These are phyloP conservation scores for Epinephelus fuscoguttatus DNA, from an alignment of 2,113 vertebrate genomes.

Conservation along the genomic window DNA sequence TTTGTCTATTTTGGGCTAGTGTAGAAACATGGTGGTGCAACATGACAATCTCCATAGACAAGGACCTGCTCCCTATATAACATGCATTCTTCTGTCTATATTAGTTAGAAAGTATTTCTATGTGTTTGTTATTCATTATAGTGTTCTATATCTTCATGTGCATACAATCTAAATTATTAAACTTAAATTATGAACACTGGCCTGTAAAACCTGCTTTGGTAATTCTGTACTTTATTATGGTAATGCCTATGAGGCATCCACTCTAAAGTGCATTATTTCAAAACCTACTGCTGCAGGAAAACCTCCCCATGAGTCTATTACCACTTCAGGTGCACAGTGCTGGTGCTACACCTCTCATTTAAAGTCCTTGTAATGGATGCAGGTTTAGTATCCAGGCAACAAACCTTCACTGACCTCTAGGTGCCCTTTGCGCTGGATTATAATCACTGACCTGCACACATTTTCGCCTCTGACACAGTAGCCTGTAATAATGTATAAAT, in stretches of 20 bases:
- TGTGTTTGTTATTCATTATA: background rate
- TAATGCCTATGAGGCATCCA: background rate
- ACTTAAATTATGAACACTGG: background rate
- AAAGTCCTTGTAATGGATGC: conserved; percentile 1
- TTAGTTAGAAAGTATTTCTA: background rate
- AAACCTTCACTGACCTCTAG: conserved; percentile 1
- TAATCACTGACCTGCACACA: background rate
- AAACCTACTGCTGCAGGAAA: background rate
- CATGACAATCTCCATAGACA: too few relatives aligned
- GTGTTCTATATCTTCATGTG: background rate
- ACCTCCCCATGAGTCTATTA: too few relatives aligned
- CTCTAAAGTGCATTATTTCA: background rate
- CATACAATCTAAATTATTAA: background rate
- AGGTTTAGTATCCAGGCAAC: conserved; percentile 12
- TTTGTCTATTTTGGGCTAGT: too few relatives aligned
- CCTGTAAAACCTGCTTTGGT: background rate
- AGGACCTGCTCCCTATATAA: too few relatives aligned
- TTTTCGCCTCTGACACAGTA: background rate
- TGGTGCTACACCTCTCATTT: background rate
- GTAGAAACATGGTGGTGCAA: too few relatives aligned
- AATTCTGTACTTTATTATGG: background rate
- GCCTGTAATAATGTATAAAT: background rate
- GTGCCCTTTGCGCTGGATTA: background rate
- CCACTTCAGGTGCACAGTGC: background rate
- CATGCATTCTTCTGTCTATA: too few relatives aligned